These are phyloP conservation scores for Zosterops japonicus DNA, from an alignment of 2,113 vertebrate genomes.

Conservation along the genomic window DNA sequence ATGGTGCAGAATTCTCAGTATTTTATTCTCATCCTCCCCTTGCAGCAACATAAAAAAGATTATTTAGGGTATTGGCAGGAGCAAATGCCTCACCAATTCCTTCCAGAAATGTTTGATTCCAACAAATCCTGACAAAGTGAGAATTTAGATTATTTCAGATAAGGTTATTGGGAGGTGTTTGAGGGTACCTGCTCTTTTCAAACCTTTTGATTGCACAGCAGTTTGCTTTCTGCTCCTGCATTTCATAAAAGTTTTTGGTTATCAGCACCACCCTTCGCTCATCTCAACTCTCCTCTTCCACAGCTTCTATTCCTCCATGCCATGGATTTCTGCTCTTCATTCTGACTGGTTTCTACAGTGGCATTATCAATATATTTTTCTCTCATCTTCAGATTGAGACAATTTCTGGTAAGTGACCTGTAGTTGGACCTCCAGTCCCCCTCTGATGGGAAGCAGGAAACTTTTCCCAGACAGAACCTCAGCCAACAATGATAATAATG, in stretches of 20 bases:
- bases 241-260: not conserved
- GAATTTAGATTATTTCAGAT: not conserved
- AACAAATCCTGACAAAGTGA: not conserved
- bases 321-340: not conserved
- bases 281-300: not conserved
- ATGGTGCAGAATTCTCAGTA: not conserved
- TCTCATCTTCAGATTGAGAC: not conserved
- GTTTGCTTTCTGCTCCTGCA: not conserved
- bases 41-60: not conserved
- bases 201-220: not conserved
- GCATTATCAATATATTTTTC: not conserved
- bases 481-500: not conserved
- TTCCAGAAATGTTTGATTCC: not conserved
- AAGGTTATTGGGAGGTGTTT: not conserved
- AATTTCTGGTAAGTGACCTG: not conserved
- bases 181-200: not conserved
- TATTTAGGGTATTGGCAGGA: not conserved
- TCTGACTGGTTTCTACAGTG: not conserved
- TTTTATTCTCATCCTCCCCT: not conserved
- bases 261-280: not conserved
- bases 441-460: not conserved
- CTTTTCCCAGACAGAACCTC: not conserved
- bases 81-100: not conserved
- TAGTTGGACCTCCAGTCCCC: not conserved
- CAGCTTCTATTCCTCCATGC: not conserved